A percentile compares a stretch with the other conserved stretches of the same genome.
phyloP scores from a whole-genome alignment of 2,797 vertebrate species.

The Serranus cabrilla region DNA sequence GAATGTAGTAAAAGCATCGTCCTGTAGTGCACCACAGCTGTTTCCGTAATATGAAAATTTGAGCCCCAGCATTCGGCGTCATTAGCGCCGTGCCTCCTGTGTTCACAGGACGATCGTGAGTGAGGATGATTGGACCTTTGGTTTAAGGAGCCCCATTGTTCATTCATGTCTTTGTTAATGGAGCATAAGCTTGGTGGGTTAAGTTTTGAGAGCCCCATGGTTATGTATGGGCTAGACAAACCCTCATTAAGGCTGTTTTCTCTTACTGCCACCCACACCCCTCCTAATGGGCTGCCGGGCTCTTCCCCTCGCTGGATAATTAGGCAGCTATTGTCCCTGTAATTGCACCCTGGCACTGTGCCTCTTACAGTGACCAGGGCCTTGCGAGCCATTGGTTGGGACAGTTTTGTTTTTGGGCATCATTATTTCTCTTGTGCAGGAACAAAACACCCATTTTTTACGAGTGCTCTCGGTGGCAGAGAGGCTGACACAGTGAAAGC shows the following conservation, averaged over 20 bases:
- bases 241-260: conserved; percentile 84
- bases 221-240: conserved; percentile 79
- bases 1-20: conserved; percentile 25
- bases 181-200: conserved; percentile 67
- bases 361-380: conserved; percentile 65
- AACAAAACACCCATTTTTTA: conserved; percentile 82
- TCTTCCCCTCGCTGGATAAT: conserved; percentile 82
- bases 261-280: conserved; percentile 66
- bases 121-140: conserved; percentile 52
- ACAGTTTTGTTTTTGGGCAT: conserved; percentile 80
- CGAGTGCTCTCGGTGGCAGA: conserved; percentile 53
- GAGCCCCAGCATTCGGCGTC: conserved; percentile 17
- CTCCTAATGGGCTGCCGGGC: conserved; percentile 68
- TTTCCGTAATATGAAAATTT: conserved; percentile 26
- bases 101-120: conserved; percentile 11
- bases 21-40: neutral
- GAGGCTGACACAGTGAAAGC: conserved; percentile 66
- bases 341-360: conserved; percentile 79
- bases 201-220: conserved; percentile 84
- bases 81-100: conserved; percentile 2
- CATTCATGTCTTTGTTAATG: conserved; percentile 78
- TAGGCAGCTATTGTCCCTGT: conserved; percentile 86
- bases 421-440: conserved; percentile 77
- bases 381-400: conserved; percentile 64
- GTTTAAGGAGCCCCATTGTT: conserved; percentile 76